These are phyloP conservation scores for Dasysyrphus tricinctus DNA, from an alignment of 2,888 invertebrate genomes.

Conservation along the genomic window DNA sequence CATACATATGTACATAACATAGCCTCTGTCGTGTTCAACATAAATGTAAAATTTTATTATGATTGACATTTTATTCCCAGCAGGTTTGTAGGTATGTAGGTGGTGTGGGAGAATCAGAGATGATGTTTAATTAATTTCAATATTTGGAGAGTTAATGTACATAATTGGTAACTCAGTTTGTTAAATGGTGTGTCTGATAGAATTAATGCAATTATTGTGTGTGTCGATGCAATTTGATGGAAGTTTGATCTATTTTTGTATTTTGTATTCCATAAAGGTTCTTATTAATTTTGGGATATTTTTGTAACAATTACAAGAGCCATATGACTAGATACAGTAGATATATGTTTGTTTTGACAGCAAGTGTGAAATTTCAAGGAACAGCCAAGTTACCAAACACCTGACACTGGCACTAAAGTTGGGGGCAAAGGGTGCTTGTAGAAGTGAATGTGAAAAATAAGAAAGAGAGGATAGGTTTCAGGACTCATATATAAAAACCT, in stretches of 20 bases:
- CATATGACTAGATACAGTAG: too few species aligned
- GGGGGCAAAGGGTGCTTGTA: too few species aligned
- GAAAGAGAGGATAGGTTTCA: too few species aligned
- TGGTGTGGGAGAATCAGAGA: not conserved
- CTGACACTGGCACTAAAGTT: too few species aligned
- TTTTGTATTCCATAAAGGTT: not conserved
- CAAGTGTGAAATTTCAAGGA: too few species aligned
- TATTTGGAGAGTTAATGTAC: slow-evolving; percentile 42
- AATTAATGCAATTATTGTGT: slow-evolving; percentile 3
- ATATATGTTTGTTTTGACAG: too few species aligned
- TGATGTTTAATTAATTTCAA: slow-evolving; percentile 35
- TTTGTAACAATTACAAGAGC: not conserved
- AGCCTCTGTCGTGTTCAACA: not conserved
- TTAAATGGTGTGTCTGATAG: slow-evolving; percentile 29
- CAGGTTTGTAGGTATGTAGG: too few species aligned
- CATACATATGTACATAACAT: not conserved
- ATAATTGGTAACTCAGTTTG: slow-evolving; percentile 30
- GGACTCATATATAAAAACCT: too few species aligned
- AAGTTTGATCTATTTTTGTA: slow-evolving; percentile 7
- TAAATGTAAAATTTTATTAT: slow-evolving; percentile 23
- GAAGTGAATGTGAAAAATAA: too few species aligned
- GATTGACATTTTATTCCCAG: slow-evolving; percentile 19
- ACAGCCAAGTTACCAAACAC: too few species aligned
- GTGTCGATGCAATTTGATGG: slow-evolving; percentile 18
- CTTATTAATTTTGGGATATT: not conserved